Conservation (phyloP, 1,140 invertebrate species). For the Pectinophora gossypiella region DNA sequence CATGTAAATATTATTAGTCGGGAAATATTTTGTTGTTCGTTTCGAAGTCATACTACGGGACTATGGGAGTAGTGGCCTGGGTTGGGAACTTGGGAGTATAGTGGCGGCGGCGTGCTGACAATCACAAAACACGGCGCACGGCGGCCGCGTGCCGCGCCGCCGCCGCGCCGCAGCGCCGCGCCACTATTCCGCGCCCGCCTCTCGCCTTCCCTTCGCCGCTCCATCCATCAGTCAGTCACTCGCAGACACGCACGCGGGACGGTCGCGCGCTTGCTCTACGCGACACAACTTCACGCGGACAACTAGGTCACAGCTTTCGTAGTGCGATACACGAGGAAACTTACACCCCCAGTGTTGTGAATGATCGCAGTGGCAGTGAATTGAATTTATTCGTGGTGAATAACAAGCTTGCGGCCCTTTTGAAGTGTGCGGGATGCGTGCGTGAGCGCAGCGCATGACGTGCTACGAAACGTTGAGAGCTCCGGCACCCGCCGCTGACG, state of each 20-base stretch:
- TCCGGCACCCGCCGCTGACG: constrained; percentile 71
- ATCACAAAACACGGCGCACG: not conserved
- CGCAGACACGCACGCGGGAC: constrained; percentile 43
- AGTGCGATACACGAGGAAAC: constrained; percentile 37
- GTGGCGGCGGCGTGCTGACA: not conserved
- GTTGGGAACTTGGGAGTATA: no score
- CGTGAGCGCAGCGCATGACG: constrained; percentile 75
- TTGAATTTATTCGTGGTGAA: constrained; percentile 18
- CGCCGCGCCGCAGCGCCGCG: constrained; percentile 34
- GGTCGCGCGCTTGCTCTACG: constrained; percentile 32
- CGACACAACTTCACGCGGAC: constrained; percentile 54
- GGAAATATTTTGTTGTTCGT: no score
- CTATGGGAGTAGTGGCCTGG: no score
- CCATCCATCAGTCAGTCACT: constrained; percentile 69
- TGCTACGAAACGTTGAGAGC: constrained; percentile 75
- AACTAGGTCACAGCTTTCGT: constrained; percentile 62
- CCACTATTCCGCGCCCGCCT: constrained; percentile 28
- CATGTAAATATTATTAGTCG: no score
- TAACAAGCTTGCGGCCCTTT: constrained; percentile 61
- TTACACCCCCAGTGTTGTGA: constrained; percentile 50
- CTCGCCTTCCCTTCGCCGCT: constrained; percentile 41
- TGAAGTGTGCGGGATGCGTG: constrained; percentile 71
- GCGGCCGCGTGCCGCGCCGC: constrained; percentile 25
- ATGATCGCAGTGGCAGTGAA: constrained; percentile 39
- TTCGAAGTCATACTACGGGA: no score